Conservation (phyloP, 1,140 invertebrate genomes). For the Manduca sexta region DNA sequence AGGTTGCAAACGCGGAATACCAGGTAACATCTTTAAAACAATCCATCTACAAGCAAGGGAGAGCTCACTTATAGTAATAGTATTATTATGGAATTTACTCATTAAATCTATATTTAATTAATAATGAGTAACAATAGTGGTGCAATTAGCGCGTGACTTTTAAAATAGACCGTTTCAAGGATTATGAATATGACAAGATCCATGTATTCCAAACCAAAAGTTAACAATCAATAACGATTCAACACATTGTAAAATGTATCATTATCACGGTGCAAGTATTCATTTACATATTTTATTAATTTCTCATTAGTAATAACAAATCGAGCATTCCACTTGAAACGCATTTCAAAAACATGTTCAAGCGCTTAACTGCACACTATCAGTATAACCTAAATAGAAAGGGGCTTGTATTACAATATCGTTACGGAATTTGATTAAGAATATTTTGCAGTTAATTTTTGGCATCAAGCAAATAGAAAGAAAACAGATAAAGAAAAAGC, state of each 20-base stretch:
- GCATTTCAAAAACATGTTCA: conserved; percentile 20
- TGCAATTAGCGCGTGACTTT: conserved; percentile 23
- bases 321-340: too few relatives aligned
- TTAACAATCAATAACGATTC: too few relatives aligned
- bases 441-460: conserved; percentile 61
- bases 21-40: conserved; percentile 68
- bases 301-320: too few relatives aligned
- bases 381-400: conserved; percentile 53
- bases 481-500: conserved; percentile 45
- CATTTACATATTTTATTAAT: too few relatives aligned
- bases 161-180: too few relatives aligned
- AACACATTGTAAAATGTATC: too few relatives aligned
- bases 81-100: conserved; percentile 69
- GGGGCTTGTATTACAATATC: conserved; percentile 46
- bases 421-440: conserved; percentile 42
- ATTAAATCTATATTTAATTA: conserved; percentile 60
- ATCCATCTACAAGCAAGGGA: conserved; percentile 67
- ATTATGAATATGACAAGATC: too few relatives aligned
- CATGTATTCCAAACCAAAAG: too few relatives aligned
- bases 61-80: conserved; percentile 62
- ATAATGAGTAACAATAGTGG: conserved; percentile 53
- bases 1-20: conserved; percentile 53
- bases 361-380: conserved; percentile 17
- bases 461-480: conserved; percentile 65
- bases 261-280: too few relatives aligned